These are phyloP conservation scores for Scopus umbretta DNA, from an alignment of 2,113 vertebrate genomes.

Conservation along the genomic window DNA sequence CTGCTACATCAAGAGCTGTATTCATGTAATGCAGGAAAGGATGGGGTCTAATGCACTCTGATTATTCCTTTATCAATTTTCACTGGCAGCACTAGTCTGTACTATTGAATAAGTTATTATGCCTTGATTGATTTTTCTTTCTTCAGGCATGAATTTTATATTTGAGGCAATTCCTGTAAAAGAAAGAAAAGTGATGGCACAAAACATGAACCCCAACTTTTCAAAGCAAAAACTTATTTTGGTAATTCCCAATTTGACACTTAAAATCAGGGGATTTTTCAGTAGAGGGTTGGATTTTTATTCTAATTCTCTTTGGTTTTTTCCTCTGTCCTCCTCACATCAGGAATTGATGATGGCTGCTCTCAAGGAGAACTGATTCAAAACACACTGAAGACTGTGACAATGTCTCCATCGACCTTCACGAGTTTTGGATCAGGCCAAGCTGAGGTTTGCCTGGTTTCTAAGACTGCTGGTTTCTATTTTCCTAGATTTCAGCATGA, in stretches of 20 bases:
- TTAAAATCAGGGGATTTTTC: background rate
- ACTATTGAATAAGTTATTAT: slow-evolving; percentile 55
- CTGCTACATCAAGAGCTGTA: background rate
- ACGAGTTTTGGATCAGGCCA: background rate
- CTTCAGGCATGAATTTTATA: slow-evolving; percentile 14
- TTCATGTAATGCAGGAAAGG: background rate
- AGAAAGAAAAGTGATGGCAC: background rate
- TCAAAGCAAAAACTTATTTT: background rate
- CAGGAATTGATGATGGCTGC: background rate
- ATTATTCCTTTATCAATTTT: slow-evolving; percentile 39
- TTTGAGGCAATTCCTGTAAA: slow-evolving; percentile 12
- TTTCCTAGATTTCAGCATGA: background rate
- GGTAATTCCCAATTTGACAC: background rate
- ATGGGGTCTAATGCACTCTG: background rate
- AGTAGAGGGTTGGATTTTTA: background rate
- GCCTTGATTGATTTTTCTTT: slow-evolving; percentile 43
- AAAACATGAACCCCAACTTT: background rate
- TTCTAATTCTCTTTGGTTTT: background rate
- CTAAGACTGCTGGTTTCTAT: background rate
- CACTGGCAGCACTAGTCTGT: slow-evolving; percentile 12
- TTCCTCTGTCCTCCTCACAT: background rate
- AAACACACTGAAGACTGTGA: background rate
- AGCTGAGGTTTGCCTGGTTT: background rate
- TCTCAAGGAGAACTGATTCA: background rate
- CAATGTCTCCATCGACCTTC: background rate